Evolutionary conservation across 2,888 invertebrate species (phyloP).

Genomic region (Glyphotaelius pellucidus): DNA sequence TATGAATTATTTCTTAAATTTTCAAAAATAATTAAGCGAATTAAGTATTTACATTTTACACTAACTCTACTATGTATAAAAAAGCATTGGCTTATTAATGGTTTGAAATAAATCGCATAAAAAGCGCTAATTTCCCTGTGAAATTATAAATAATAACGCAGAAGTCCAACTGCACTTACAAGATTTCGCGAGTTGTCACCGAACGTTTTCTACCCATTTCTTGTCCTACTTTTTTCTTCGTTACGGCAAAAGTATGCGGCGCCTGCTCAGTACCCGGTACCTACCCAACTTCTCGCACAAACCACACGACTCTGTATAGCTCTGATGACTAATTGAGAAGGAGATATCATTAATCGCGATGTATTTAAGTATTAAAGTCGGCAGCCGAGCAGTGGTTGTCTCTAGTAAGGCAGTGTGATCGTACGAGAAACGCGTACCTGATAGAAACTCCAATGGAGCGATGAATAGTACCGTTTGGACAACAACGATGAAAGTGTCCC

Average conservation of each 20-base stretch:
- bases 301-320: not conserved
- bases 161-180: not conserved
- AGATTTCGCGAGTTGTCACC: constrained; percentile 41
- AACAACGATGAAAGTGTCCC: constrained; percentile 50
- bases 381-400: not conserved
- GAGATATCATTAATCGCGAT: not conserved
- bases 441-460: constrained; percentile 38
- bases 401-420: not conserved
- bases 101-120: not conserved
- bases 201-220: constrained; percentile 17
- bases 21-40: not conserved
- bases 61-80: not conserved
- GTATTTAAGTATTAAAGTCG: not conserved
- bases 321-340: not conserved
- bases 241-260: constrained; percentile 10
- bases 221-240: constrained; percentile 40
- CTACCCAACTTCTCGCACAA: not conserved
- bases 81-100: not conserved
- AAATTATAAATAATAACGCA: not conserved
- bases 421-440: constrained; percentile 1
- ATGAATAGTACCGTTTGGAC: constrained; percentile 39
- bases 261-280: not conserved
- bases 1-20: not conserved
- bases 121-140: not conserved
- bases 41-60: not conserved